Evolutionary conservation across 2,888 invertebrate genomes (phyloP).

Genomic region (Pristionchus fissidentatus): DNA sequence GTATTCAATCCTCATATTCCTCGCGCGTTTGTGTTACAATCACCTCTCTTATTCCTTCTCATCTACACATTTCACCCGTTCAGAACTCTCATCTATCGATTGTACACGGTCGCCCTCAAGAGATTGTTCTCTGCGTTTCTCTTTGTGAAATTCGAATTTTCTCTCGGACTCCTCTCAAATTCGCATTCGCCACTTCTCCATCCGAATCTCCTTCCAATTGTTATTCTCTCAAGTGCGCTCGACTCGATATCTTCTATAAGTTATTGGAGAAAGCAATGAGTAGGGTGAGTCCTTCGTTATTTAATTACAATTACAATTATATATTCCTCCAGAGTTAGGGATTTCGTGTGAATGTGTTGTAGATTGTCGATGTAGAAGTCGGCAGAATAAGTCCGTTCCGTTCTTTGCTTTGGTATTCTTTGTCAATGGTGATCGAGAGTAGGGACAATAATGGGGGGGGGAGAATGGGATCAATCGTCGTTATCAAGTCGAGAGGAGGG

Average conservation of each 20-base stretch:
- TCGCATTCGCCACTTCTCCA: conserved; percentile 13
- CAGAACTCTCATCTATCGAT: conserved; percentile 43
- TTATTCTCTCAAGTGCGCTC: conserved; percentile 40
- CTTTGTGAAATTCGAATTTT: conserved; percentile 43
- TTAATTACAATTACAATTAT: too few species aligned
- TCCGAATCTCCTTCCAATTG: background rate
- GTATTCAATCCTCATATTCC: background rate
- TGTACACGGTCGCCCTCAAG: conserved; percentile 48
- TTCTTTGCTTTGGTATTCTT: background rate
- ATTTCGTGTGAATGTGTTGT: too few species aligned
- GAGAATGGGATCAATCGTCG: conserved; percentile 31
- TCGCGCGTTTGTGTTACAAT: background rate
- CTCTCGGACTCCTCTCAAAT: conserved; percentile 9
- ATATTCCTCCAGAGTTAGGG: background rate
- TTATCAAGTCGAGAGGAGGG: conserved; percentile 26
- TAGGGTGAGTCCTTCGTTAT: conserved; percentile 23
- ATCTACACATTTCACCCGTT: background rate
- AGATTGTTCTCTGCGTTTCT: background rate
- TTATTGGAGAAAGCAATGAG: conserved; percentile 41
- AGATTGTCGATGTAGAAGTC: too few species aligned
- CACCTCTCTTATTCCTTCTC: background rate
- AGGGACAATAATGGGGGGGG: background rate
- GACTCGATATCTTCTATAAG: conserved; percentile 48
- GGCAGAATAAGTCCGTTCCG: too few species aligned
- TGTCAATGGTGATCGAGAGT: background rate